A percentile compares a stretch with the other conserved stretches of the same genome.
Evolutionary conservation across 2,113 vertebrate genomes (phyloP).

Genomic region (Prolemur simus): DNA sequence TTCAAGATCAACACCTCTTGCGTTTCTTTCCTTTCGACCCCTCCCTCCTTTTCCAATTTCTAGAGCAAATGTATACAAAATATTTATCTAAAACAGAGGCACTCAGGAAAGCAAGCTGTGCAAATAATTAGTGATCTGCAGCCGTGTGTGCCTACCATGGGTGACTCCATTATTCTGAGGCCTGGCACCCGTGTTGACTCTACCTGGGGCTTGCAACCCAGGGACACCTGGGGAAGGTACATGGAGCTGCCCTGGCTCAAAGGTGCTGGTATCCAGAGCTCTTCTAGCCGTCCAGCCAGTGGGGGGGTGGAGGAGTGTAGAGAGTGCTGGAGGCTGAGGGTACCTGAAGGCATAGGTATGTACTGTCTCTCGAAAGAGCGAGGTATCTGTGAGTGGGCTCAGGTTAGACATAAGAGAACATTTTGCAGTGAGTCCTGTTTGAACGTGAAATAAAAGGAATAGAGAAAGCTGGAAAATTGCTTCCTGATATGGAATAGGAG

Average conservation of each 20-base stretch:
- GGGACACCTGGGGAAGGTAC: neutral
- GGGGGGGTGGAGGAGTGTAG: neutral
- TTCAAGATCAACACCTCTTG: constrained; percentile 42
- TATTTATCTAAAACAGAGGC: constrained; percentile 62
- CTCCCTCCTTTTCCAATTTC: constrained; percentile 41
- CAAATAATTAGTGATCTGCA: constrained; percentile 69
- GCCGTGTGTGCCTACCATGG: constrained; percentile 11
- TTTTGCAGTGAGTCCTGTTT: neutral
- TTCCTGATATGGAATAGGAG: neutral
- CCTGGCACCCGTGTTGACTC: neutral
- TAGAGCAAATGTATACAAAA: constrained; percentile 61
- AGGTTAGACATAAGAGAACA: neutral
- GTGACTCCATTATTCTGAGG: neutral
- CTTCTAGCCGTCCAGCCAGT: neutral
- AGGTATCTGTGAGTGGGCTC: neutral
- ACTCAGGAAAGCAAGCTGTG: constrained; percentile 69
- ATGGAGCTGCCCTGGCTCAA: neutral
- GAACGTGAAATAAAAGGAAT: neutral
- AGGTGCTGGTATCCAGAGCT: neutral
- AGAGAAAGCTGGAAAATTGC: neutral
- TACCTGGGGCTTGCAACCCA: neutral
- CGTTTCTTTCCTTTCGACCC: neutral
- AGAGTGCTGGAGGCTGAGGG: neutral
- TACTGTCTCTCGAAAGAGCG: neutral
- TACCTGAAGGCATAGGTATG: neutral